Conservation (phyloP, 2,888 invertebrate genomes). For the Diarsia dahlii region DNA sequence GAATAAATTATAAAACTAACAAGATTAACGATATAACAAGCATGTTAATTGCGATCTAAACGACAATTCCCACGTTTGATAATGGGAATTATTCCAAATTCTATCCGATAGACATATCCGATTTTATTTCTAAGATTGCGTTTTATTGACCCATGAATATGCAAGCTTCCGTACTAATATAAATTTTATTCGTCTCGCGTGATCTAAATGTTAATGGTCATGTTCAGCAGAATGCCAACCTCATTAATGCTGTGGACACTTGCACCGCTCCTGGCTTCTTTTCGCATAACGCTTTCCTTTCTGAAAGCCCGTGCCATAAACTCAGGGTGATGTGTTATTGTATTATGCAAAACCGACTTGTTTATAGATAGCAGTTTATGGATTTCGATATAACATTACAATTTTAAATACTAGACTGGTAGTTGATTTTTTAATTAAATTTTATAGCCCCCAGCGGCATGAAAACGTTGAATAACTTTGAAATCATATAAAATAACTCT, state of each 20-base stretch:
- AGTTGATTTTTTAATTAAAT: slow-evolving; percentile 67
- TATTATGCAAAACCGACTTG: slow-evolving; percentile 78
- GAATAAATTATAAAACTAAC: slow-evolving; percentile 62
- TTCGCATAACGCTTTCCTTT: slow-evolving; percentile 75
- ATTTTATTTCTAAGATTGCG: slow-evolving; percentile 49
- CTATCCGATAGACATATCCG: slow-evolving; percentile 46
- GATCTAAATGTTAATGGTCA: slow-evolving; percentile 68
- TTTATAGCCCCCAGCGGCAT: slow-evolving; percentile 57
- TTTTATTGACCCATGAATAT: slow-evolving; percentile 64
- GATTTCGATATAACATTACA: slow-evolving; percentile 64
- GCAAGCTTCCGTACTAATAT: slow-evolving; percentile 62
- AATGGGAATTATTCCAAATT: slow-evolving; percentile 57
- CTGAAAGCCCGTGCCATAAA: slow-evolving; percentile 73
- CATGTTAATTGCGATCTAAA: slow-evolving; percentile 59
- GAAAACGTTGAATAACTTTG: slow-evolving; percentile 57
- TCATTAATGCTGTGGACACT: slow-evolving; percentile 83
- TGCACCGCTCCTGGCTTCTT: slow-evolving; percentile 83
- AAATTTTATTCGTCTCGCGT: slow-evolving; percentile 64
- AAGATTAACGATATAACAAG: slow-evolving; percentile 55
- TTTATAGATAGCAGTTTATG: slow-evolving; percentile 73
- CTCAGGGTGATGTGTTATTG: slow-evolving; percentile 77
- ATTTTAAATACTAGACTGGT: slow-evolving; percentile 66
- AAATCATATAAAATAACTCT: slow-evolving; percentile 54
- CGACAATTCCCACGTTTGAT: slow-evolving; percentile 70
- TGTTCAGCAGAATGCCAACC: slow-evolving; percentile 75